phyloP scores from a whole-genome alignment of 1,140 invertebrate genomes.

The Bombus waltoni region DNA sequence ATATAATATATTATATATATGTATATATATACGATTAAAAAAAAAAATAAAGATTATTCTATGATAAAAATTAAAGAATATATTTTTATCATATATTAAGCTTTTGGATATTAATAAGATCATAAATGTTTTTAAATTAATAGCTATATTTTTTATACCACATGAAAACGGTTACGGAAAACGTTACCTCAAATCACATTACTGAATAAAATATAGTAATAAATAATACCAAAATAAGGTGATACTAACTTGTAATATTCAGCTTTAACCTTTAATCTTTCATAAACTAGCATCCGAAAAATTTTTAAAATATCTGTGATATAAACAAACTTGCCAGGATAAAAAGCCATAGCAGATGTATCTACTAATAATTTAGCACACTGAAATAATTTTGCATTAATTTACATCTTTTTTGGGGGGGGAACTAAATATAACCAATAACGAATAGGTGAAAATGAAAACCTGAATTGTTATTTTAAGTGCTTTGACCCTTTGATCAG shows the following conservation, averaged over 20 bases:
- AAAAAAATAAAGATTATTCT: too few relatives aligned
- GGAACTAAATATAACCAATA: constrained; percentile 9
- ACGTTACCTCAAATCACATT: background rate
- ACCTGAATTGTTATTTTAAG: constrained; percentile 97
- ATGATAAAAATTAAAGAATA: background rate
- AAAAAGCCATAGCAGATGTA: constrained; percentile 94
- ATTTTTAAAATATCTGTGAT: constrained; percentile 98
- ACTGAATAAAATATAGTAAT: background rate
- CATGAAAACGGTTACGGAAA: background rate
- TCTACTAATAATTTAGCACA: constrained; percentile 96
- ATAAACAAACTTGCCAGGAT: constrained; percentile 98
- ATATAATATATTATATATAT: background rate
- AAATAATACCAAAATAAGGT: background rate
- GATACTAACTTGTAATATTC: constrained; percentile 84
- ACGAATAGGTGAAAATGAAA: constrained; percentile 44
- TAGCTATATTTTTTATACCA: background rate
- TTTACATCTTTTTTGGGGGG: background rate
- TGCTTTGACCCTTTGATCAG: constrained; percentile 96
- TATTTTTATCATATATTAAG: too few relatives aligned
- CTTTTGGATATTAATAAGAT: background rate
- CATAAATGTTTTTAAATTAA: background rate
- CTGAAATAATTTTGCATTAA: constrained; percentile 81
- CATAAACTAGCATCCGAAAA: constrained; percentile 96
- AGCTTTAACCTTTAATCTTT: constrained; percentile 92
- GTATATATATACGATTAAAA: too few relatives aligned